These are phyloP conservation scores for Charaxes varanes DNA, from an alignment of 1,140 invertebrate species.

Conservation along the genomic window DNA sequence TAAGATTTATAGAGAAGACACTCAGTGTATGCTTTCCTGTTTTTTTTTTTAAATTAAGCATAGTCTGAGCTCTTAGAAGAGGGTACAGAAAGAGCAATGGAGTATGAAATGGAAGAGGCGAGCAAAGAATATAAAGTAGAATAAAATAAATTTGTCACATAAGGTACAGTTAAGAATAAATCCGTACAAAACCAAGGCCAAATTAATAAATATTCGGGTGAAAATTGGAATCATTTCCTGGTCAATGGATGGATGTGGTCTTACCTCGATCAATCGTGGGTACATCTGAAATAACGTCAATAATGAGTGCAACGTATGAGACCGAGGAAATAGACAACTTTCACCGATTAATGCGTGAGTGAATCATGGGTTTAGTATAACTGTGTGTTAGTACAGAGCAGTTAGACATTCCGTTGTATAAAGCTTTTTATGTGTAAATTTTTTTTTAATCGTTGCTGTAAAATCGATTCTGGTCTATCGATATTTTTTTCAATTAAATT, in stretches of 20 bases:
- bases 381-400: slow-evolving; percentile 45
- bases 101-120: slow-evolving; percentile 26
- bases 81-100: slow-evolving; percentile 21
- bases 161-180: slow-evolving; percentile 17
- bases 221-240: slow-evolving; percentile 59
- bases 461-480: too few species aligned
- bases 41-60: slow-evolving; percentile 1
- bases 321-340: slow-evolving; percentile 58
- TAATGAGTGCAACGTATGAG: slow-evolving; percentile 36
- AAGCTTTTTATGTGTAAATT: too few species aligned
- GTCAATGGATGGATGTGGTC: slow-evolving; percentile 44
- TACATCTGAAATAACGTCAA: slow-evolving; percentile 63
- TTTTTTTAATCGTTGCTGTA: too few species aligned
- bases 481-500: too few species aligned
- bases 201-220: slow-evolving; percentile 29
- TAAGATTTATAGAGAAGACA: slow-evolving; percentile 6
- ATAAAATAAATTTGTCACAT: slow-evolving; percentile 21
- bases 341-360: slow-evolving; percentile 32
- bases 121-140: slow-evolving; percentile 27
- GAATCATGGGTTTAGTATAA: slow-evolving; percentile 12
- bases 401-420: slow-evolving; percentile 23
- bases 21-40: slow-evolving; percentile 4
- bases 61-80: slow-evolving; percentile 8
- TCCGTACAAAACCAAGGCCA: slow-evolving; percentile 24
- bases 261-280: slow-evolving; percentile 62